phyloP scores from a whole-genome alignment of 1,140 invertebrate genomes.

The Cydia fagiglandana region DNA sequence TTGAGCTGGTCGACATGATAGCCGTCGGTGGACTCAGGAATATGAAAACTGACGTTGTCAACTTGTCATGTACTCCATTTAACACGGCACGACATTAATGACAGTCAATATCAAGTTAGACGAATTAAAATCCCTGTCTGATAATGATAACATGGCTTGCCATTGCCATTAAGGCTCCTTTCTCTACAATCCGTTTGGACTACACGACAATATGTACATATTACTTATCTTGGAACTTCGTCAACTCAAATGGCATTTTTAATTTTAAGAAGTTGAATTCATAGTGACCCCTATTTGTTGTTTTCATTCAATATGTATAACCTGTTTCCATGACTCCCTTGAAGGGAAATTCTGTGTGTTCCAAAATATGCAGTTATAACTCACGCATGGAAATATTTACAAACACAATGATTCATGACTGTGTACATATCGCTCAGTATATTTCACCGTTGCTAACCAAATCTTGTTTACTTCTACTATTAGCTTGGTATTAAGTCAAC shows the following conservation, averaged over 20 bases:
- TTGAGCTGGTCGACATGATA: not conserved
- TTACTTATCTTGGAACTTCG: no score
- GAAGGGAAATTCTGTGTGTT: slow-evolving; percentile 5
- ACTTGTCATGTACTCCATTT: not conserved
- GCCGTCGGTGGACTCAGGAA: not conserved
- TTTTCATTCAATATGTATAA: not conserved
- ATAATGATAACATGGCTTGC: no score
- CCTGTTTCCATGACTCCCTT: not conserved
- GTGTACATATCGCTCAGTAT: slow-evolving; percentile 16
- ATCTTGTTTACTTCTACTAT: slow-evolving; percentile 15
- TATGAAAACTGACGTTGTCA: not conserved
- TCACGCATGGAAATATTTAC: slow-evolving; percentile 18
- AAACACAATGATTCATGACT: slow-evolving; percentile 25
- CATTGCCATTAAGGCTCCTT: no score
- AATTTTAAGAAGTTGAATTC: no score
- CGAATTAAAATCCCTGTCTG: no score
- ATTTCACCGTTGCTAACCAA: slow-evolving; percentile 26
- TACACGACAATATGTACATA: no score
- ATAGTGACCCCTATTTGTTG: no score
- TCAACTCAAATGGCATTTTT: no score
- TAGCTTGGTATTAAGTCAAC: slow-evolving; percentile 25
- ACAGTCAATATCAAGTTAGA: not conserved
- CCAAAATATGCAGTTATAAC: slow-evolving; percentile 21
- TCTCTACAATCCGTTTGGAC: no score
- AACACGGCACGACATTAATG: not conserved